Conservation (phyloP, 2,113 vertebrate genomes). For the Thunnus maccoyii region DNA sequence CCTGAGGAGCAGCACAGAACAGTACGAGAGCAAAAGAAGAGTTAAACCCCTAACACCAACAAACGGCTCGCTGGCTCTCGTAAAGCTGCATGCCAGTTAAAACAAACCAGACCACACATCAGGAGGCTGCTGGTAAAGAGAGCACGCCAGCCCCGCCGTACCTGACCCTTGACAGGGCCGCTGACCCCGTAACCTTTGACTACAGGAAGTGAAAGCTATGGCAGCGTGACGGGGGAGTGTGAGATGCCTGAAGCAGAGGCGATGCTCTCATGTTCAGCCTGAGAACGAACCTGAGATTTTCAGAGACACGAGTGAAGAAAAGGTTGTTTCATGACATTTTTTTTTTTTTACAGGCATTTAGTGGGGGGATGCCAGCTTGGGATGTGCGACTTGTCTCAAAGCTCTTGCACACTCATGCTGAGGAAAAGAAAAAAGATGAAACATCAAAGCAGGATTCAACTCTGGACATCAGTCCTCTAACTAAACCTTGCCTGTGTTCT, state of each 20-base stretch:
- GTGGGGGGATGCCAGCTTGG: neutral
- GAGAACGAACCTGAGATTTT: constrained; percentile 43
- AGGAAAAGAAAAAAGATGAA: neutral
- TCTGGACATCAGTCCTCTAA: constrained; percentile 1
- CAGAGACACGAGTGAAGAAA: constrained; percentile 28
- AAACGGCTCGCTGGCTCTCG: constrained; percentile 47
- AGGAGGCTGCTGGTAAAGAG: constrained; percentile 56
- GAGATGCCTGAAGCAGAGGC: constrained; percentile 67
- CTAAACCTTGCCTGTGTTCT: constrained; percentile 16
- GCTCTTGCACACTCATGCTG: neutral
- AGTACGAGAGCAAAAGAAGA: constrained; percentile 33
- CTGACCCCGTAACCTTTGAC: constrained; percentile 77
- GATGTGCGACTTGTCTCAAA: constrained; percentile 60
- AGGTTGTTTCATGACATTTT: constrained; percentile 39
- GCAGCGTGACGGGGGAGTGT: constrained; percentile 67
- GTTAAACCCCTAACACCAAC: constrained; percentile 54
- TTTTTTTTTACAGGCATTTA: constrained; percentile 46
- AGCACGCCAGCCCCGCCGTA: constrained; percentile 22
- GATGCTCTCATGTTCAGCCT: constrained; percentile 42
- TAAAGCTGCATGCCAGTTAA: constrained; percentile 74
- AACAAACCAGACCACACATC: constrained; percentile 81
- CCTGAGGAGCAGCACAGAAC: constrained; percentile 3
- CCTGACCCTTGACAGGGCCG: constrained; percentile 71
- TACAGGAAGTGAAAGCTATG: constrained; percentile 76
- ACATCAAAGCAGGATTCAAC: neutral